Conservation (phyloP, 1,140 invertebrate genomes). For the Meloidogyne chitwoodi region DNA sequence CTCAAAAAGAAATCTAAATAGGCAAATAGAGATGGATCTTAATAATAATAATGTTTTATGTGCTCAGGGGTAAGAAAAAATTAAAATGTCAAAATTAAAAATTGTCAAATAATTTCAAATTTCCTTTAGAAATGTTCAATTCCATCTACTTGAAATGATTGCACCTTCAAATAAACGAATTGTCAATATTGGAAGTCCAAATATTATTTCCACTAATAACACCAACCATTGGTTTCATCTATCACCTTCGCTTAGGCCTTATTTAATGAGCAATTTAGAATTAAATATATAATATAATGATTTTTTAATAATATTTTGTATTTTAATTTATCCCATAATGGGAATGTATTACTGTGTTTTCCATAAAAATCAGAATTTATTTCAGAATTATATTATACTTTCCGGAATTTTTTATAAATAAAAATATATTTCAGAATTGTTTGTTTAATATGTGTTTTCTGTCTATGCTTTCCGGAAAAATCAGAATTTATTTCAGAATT, state of each 20-base stretch:
- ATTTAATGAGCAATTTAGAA: not conserved
- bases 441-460: too few species aligned
- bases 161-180: conserved; percentile 20
- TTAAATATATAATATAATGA: not conserved
- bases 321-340: not conserved
- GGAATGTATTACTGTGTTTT: not conserved
- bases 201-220: not conserved
- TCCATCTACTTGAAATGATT: conserved; percentile 26
- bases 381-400: too few species aligned
- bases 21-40: not conserved
- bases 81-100: not conserved
- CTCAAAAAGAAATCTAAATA: not conserved
- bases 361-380: too few species aligned
- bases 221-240: not conserved
- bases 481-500: too few species aligned
- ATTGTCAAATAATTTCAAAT: not conserved
- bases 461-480: too few species aligned
- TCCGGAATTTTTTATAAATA: too few species aligned
- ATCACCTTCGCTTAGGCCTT: not conserved
- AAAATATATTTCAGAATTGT: too few species aligned
- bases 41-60: not conserved
- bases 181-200: conserved; percentile 3
- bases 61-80: not conserved
- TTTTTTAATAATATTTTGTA: too few species aligned
- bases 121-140: conserved; percentile 19